Base-by-base conservation (phyloP, 2,113 vertebrate species). In the Forbesichthys papilliferus region DNA sequence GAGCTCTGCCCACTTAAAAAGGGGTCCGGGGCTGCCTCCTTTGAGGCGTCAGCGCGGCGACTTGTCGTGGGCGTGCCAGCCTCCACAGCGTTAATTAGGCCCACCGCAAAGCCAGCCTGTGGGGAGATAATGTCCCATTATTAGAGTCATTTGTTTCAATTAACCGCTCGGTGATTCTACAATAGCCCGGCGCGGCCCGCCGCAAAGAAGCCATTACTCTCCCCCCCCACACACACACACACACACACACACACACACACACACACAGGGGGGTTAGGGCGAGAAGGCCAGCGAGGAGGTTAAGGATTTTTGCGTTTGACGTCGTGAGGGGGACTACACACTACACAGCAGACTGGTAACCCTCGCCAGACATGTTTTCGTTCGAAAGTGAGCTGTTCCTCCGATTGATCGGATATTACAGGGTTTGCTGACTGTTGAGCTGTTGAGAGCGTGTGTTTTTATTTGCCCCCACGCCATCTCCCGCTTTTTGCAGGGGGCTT, bases 141-240 rank as follows among this genome's bases (percentile, higher is more conserved):
- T 96, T 97, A 97, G 93, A 94, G 94, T 96, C 95, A 93, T 98
- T 98, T 97, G 96, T 98, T 98, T 96, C 96, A 96, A 98, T 98
- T 96, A 97, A 96, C 95, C 93, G 95, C 95, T 96, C 93, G 91
- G 94, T 96, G 95, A 93, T 95, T 96, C 94, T 95, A 96, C 95
- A 96, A 93, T 92, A 97, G 94, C 95, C 94, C 90, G 65, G 92
- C 89, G 92, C 93, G 92, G 94, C 95, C 95, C 94, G 93, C 94
- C 88, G 93, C 85, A 89, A 92, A 90, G 88, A 86, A 93, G 92
- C 93, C 91, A 95, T 95, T 95, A 95, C 92, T 96, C 93, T 94
- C 92, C 88, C 93, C 93, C 91, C 93, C 93, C 94, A 20, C 20
- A n/a, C n/a, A n/a, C 93, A 94, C 93, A 93, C 93, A 83, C 80